A percentile compares a stretch with the other conserved stretches of the same genome.
Evolutionary conservation across 2,113 vertebrate genomes (phyloP).

Genomic region (Micronycteris hirsuta): DNA sequence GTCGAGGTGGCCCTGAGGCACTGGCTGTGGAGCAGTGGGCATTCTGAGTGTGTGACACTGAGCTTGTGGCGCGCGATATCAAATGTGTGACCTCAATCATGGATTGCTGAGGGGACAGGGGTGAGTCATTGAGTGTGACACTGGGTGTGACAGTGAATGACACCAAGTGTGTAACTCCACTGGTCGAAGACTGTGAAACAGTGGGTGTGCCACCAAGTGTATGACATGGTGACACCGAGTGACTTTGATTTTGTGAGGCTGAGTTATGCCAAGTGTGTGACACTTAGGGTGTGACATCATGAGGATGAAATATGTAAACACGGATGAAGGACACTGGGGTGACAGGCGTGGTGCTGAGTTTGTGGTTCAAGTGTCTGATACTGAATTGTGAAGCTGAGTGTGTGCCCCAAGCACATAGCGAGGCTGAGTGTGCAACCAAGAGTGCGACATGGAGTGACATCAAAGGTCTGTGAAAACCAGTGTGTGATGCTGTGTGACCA

Average conservation of each 20-base stretch:
- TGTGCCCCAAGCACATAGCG: background rate
- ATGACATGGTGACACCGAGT: background rate
- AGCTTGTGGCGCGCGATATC: background rate
- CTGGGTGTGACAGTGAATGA: background rate
- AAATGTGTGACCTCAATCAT: background rate
- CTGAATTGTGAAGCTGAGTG: background rate
- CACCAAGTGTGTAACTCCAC: background rate
- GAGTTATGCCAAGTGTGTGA: background rate
- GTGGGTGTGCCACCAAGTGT: background rate
- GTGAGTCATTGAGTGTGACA: background rate
- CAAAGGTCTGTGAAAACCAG: background rate
- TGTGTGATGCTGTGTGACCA: background rate
- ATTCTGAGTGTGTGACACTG: background rate
- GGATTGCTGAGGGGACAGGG: background rate
- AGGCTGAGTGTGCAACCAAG: background rate
- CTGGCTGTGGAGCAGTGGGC: background rate
- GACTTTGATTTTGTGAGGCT: background rate
- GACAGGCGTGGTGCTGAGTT: background rate
- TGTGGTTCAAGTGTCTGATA: background rate
- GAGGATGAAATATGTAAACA: background rate
- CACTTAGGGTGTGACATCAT: background rate
- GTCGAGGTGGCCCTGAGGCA: background rate
- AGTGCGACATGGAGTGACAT: background rate
- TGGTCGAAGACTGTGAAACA: background rate
- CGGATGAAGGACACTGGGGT: background rate